Conservation (phyloP, 2,797 vertebrate species). For the Lepilemur septentrionalis region DNA sequence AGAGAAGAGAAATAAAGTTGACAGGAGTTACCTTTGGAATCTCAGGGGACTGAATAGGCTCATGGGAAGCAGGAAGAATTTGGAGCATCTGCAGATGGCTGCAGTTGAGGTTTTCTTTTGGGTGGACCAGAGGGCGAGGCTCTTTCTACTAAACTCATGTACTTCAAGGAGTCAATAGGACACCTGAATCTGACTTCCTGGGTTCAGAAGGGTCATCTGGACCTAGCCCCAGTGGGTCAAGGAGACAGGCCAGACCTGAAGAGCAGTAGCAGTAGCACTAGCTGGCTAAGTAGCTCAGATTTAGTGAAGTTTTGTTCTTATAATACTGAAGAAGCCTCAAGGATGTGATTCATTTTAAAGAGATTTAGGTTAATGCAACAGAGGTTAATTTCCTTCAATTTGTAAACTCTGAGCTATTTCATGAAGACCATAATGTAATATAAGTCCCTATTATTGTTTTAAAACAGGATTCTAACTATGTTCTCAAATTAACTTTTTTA, state of each 20-base stretch:
- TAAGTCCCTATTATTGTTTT: not conserved
- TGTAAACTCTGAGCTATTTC: not conserved
- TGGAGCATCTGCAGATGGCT: not conserved
- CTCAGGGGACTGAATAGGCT: not conserved
- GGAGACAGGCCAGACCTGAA: slow-evolving; percentile 19
- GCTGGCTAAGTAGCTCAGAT: not conserved
- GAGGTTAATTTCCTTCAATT: not conserved
- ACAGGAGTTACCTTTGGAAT: not conserved
- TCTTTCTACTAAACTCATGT: not conserved
- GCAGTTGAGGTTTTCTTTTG: not conserved
- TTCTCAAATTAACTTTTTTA: slow-evolving; percentile 26
- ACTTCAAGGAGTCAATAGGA: not conserved
- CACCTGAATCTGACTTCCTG: not conserved
- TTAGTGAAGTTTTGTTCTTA: slow-evolving; percentile 25
- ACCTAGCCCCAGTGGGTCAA: slow-evolving; percentile 23
- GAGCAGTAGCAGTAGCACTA: not conserved
- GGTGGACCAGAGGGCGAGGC: not conserved
- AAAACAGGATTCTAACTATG: not conserved
- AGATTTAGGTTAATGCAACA: slow-evolving; percentile 2
- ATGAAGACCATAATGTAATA: not conserved
- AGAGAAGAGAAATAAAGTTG: not conserved
- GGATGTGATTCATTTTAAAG: slow-evolving; percentile 32
- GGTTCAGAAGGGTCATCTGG: not conserved
- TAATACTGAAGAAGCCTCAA: not conserved
- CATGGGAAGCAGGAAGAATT: not conserved